A percentile compares a stretch with the other conserved stretches of the same genome.
Conservation (phyloP, 2,888 invertebrate species). For the Andricus quercusramuli region DNA sequence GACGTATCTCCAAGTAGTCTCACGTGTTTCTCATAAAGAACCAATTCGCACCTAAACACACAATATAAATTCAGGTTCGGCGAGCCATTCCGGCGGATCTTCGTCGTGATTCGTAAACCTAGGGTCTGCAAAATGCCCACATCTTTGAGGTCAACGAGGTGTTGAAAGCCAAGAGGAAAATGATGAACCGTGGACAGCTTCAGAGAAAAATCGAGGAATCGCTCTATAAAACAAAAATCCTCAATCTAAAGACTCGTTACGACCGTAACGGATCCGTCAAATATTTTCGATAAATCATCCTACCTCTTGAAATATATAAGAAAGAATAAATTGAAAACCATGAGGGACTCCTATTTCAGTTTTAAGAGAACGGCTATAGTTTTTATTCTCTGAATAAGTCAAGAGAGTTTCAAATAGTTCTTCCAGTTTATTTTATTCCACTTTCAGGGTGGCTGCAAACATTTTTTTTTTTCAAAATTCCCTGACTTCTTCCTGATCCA, state of each 20-base stretch:
- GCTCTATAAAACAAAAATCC: background rate
- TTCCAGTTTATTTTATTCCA: background rate
- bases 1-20: constrained; percentile 67
- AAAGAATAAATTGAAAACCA: background rate
- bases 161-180: constrained; percentile 41
- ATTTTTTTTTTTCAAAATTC: too few species aligned
- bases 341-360: background rate
- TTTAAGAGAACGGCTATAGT: background rate
- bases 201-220: constrained; percentile 1
- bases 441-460: too few species aligned
- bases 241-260: background rate
- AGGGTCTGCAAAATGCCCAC: constrained; percentile 43
- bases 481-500: too few species aligned
- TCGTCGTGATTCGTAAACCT: constrained; percentile 61
- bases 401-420: background rate
- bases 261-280: background rate
- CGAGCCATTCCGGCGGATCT: constrained; percentile 66
- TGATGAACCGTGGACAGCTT: constrained; percentile 36
- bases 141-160: constrained; percentile 49
- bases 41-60: constrained; percentile 77
- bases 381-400: background rate
- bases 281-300: background rate
- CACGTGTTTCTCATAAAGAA: constrained; percentile 77
- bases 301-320: background rate
- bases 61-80: constrained; percentile 78